A percentile compares a stretch with the other conserved stretches of the same genome.
These are phyloP conservation scores for Acholoe squamosa DNA, from an alignment of 2,888 invertebrate genomes.

Conservation along the genomic window DNA sequence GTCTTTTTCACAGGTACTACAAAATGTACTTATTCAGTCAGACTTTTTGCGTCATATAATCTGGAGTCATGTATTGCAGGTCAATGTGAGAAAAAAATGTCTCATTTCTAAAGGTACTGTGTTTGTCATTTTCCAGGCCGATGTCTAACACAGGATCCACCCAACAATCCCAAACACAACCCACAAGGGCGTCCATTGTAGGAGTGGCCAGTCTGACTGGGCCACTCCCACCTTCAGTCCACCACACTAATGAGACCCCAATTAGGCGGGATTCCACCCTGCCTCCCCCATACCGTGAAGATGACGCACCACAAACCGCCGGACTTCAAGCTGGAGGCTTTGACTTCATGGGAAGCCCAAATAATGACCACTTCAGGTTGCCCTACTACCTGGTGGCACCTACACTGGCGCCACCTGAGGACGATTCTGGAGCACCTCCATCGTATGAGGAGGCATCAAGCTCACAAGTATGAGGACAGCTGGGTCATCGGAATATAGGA, in stretches of 20 bases:
- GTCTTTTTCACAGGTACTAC: too few relatives aligned
- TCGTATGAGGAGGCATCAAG: slow-evolving; percentile 28
- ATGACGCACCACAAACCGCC: neutral
- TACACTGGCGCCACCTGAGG: neutral
- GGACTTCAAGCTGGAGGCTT: neutral
- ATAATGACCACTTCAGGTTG: neutral
- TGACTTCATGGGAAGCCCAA: neutral
- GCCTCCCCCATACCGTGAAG: neutral
- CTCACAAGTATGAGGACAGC: neutral
- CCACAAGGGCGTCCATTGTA: neutral
- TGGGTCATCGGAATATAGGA: too few relatives aligned
- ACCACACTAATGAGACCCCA: neutral
- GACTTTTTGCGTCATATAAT: too few relatives aligned
- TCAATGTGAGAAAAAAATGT: too few relatives aligned
- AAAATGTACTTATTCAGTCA: too few relatives aligned
- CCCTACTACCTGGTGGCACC: neutral
- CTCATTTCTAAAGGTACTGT: too few relatives aligned
- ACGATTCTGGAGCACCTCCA: neutral
- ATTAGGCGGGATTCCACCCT: neutral
- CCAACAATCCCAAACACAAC: neutral
- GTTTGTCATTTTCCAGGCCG: too few relatives aligned
- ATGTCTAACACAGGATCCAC: too few relatives aligned
- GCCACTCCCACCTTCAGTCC: neutral
- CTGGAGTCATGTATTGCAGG: too few relatives aligned
- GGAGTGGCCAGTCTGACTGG: neutral